Evolutionary conservation across 2,113 vertebrate genomes (phyloP).

Genomic region (Cryptomyrus ogoouensis): DNA sequence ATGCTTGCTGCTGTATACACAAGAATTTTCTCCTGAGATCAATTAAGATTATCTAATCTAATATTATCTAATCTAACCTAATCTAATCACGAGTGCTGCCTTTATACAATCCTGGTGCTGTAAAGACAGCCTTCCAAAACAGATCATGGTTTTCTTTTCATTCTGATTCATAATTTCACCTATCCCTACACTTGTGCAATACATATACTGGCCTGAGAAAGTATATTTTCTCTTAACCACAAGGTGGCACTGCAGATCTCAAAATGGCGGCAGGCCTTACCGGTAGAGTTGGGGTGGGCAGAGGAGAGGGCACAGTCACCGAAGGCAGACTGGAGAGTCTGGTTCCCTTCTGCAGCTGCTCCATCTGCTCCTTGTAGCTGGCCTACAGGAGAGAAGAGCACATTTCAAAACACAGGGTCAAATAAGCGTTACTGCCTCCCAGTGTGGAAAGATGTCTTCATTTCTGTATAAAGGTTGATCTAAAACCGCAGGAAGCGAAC

Average conservation of each 20-base stretch:
- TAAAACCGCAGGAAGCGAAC: background rate
- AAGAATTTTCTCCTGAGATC: background rate
- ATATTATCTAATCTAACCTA: background rate
- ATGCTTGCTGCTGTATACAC: background rate
- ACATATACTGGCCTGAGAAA: background rate
- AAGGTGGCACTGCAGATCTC: background rate
- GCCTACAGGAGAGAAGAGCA: slow-evolving; percentile 47
- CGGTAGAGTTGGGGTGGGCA: slow-evolving; percentile 23
- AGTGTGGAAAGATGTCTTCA: background rate
- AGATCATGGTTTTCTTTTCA: background rate
- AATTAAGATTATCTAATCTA: background rate
- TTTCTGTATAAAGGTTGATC: background rate
- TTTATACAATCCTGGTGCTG: background rate
- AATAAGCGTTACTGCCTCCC: background rate
- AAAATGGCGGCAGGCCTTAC: slow-evolving; percentile 50
- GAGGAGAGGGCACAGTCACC: slow-evolving; percentile 34
- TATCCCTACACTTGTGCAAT: background rate
- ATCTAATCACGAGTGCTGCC: background rate
- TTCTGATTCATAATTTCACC: background rate
- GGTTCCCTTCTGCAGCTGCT: slow-evolving; percentile 53
- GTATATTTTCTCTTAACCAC: background rate
- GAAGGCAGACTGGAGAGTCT: slow-evolving; percentile 41
- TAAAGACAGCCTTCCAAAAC: background rate
- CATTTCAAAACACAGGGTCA: background rate
- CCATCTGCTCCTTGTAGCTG: slow-evolving; percentile 64